phyloP scores from a whole-genome alignment of 2,888 invertebrate genomes.

The Cantharis rustica region DNA sequence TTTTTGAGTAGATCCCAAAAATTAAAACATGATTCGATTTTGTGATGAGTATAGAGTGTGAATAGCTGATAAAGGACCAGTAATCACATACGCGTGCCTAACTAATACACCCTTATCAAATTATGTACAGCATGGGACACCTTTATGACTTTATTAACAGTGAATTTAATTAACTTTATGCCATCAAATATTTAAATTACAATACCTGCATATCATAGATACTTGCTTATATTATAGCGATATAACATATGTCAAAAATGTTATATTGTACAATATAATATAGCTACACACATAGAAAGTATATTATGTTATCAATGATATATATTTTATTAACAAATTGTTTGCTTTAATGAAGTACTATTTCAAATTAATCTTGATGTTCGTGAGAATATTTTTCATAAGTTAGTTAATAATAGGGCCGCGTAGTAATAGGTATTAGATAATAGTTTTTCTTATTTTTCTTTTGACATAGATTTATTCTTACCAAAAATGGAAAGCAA shows the following conservation, averaged over 20 bases:
- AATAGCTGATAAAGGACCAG: conserved; percentile 48
- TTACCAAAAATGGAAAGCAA: conserved; percentile 19
- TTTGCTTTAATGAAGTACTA: background rate
- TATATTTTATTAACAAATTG: background rate
- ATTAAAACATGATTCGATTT: conserved; percentile 32
- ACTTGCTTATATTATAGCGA: conserved; percentile 46
- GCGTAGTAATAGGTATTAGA: background rate
- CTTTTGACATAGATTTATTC: conserved; percentile 23
- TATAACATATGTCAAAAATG: conserved; percentile 43
- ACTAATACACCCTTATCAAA: conserved; percentile 52
- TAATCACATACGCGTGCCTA: conserved; percentile 51
- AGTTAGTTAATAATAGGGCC: background rate
- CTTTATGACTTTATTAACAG: conserved; percentile 52
- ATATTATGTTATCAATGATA: background rate
- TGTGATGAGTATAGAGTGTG: conserved; percentile 43
- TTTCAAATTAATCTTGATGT: background rate
- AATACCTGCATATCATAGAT: conserved; percentile 29
- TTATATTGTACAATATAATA: background rate
- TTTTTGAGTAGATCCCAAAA: background rate
- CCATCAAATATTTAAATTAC: conserved; percentile 47
- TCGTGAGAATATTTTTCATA: background rate
- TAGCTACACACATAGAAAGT: background rate
- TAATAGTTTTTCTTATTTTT: conserved; percentile 9
- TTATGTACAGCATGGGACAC: conserved; percentile 50
- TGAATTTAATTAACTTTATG: conserved; percentile 50